A percentile compares a stretch with the other conserved stretches of the same genome.
Evolutionary conservation across 2,888 invertebrate species (phyloP).

Genomic region (Tryphoninae sp.): DNA sequence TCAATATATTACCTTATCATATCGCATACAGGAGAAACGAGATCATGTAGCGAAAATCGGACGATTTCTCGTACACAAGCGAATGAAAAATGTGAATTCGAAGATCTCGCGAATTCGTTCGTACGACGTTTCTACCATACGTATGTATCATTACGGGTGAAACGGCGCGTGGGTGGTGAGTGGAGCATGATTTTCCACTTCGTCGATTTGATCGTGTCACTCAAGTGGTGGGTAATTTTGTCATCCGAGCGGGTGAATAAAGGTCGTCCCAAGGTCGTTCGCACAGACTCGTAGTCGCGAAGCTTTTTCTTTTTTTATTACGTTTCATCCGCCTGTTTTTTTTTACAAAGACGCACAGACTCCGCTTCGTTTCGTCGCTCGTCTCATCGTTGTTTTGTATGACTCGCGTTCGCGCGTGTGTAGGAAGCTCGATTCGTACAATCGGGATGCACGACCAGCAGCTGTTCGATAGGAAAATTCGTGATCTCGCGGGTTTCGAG

Average conservation of each 20-base stretch:
- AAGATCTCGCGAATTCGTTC: not conserved
- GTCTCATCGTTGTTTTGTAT: constrained; percentile 8
- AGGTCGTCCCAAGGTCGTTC: constrained; percentile 54
- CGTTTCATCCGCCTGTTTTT: not conserved
- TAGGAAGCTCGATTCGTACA: constrained; percentile 22
- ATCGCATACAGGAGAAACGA: too few relatives aligned
- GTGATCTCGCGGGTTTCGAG: constrained; percentile 23
- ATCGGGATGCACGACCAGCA: constrained; percentile 16
- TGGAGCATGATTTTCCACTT: constrained; percentile 37
- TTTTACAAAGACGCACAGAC: constrained; percentile 3
- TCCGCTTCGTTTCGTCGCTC: constrained; percentile 23
- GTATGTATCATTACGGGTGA: constrained; percentile 2
- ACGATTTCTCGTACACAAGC: not conserved
- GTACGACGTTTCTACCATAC: not conserved
- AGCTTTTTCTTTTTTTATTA: constrained; percentile 4
- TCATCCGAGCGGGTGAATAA: constrained; percentile 34
- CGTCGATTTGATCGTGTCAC: constrained; percentile 18
- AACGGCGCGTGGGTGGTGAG: constrained; percentile 17
- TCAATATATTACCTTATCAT: not conserved
- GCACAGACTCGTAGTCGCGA: constrained; percentile 13
- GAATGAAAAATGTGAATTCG: not conserved
- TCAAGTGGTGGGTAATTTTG: constrained; percentile 42
- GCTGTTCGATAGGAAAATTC: constrained; percentile 51
- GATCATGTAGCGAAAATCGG: too few relatives aligned
- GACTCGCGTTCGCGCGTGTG: not conserved